Percentiles rank a stretch among this genome's conserved stretches.
phyloP scores from a whole-genome alignment of 2,113 vertebrate species.

The Ciconia boyciana region DNA sequence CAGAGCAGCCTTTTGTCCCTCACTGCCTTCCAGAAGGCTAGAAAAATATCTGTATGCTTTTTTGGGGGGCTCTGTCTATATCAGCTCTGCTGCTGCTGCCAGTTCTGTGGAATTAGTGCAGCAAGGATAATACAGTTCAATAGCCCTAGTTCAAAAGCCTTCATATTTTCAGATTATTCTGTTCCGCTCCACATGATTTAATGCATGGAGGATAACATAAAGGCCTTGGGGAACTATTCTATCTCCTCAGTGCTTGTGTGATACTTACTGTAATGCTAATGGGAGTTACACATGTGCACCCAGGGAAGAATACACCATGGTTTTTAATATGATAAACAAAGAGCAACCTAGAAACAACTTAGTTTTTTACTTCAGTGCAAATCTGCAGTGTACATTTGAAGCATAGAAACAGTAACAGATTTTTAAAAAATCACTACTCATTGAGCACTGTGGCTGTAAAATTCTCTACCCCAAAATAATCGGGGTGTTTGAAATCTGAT shows the following conservation, averaged over 20 bases:
- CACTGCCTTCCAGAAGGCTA: neutral
- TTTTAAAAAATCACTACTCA: neutral
- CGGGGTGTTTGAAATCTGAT: neutral
- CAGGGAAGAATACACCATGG: neutral
- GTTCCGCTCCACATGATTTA: neutral
- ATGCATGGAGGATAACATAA: conserved; percentile 5
- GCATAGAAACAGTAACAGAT: neutral
- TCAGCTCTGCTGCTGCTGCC: neutral
- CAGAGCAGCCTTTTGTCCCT: neutral
- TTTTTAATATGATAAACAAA: neutral
- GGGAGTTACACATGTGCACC: neutral
- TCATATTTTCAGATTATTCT: conserved; percentile 12
- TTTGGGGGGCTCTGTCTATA: neutral
- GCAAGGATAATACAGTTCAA: neutral
- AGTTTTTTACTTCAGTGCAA: neutral
- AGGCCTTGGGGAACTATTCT: neutral
- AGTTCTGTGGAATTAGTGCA: neutral
- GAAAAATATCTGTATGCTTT: neutral
- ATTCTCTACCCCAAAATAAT: neutral
- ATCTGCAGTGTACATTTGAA: neutral
- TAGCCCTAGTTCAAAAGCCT: conserved; percentile 17
- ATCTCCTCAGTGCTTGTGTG: neutral
- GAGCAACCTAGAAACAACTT: neutral
- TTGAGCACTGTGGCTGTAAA: neutral
- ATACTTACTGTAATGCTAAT: neutral